Percentiles rank a stretch among this genome's conserved stretches.
Conservation (phyloP, 2,797 vertebrate genomes). For the Typhlichthys eigenmanni region DNA sequence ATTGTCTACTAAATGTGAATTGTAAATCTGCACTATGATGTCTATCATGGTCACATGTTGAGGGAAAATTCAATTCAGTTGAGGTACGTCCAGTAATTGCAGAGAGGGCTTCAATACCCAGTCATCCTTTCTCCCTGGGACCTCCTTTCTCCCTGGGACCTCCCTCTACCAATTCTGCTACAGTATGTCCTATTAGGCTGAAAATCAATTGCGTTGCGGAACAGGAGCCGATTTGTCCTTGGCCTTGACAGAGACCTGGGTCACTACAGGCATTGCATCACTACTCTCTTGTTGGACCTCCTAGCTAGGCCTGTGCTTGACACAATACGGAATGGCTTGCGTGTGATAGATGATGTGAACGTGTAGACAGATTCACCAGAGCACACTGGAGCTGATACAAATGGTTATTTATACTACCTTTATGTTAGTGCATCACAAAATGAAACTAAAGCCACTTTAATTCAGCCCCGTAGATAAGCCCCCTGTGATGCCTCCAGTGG, state of each 20-base stretch:
- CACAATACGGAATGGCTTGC: slow-evolving; percentile 63
- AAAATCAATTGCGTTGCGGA: slow-evolving; percentile 67
- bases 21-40: too few species aligned
- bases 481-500: neutral
- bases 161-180: slow-evolving; percentile 48
- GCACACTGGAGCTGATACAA: slow-evolving; percentile 22
- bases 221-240: slow-evolving; percentile 73
- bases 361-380: slow-evolving; percentile 56
- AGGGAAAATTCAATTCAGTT: slow-evolving; percentile 39
- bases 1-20: too few species aligned
- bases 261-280: slow-evolving; percentile 76
- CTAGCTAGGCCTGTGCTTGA: slow-evolving; percentile 69
- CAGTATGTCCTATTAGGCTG: slow-evolving; percentile 55
- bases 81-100: slow-evolving; percentile 11
- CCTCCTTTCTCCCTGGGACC: neutral
- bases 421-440: slow-evolving; percentile 33
- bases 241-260: slow-evolving; percentile 68
- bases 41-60: slow-evolving; percentile 1
- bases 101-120: slow-evolving; percentile 31
- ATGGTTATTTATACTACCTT: slow-evolving; percentile 42
- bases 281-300: slow-evolving; percentile 55
- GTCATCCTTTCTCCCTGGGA: slow-evolving; percentile 43
- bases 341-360: slow-evolving; percentile 63
- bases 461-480: slow-evolving; percentile 3
- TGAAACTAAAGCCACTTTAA: slow-evolving; percentile 30